Evolutionary conservation across 2,113 vertebrate species (phyloP).

Genomic region (Leptosomus discolor): DNA sequence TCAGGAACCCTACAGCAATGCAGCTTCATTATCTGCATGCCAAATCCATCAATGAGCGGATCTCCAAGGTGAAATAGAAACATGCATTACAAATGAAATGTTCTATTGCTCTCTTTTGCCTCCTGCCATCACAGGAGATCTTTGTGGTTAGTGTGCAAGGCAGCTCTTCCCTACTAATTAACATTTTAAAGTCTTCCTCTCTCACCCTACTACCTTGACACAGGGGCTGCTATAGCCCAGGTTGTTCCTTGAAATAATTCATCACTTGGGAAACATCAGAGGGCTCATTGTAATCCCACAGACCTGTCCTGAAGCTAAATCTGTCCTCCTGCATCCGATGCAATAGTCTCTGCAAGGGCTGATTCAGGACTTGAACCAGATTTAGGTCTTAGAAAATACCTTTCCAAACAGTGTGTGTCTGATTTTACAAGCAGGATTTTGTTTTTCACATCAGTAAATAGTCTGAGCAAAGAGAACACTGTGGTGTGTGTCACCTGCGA

Average conservation of each 20-base stretch:
- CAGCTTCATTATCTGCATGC: conserved; percentile 21
- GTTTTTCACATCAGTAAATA: not conserved
- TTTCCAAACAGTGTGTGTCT: not conserved
- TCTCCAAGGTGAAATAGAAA: conserved; percentile 61
- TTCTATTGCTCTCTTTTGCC: conserved; percentile 35
- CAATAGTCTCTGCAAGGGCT: not conserved
- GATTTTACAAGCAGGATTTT: not conserved
- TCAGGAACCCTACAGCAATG: conserved; percentile 23
- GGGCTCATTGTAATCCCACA: not conserved
- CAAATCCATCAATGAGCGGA: conserved; percentile 31
- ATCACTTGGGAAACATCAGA: not conserved
- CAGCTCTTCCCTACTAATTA: conserved; percentile 52
- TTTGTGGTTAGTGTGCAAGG: conserved; percentile 11
- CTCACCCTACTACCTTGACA: not conserved
- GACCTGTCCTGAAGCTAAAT: not conserved
- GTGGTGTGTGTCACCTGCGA: not conserved
- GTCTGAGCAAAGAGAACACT: not conserved
- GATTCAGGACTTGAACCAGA: not conserved
- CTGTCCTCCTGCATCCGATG: not conserved
- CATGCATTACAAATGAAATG: conserved; percentile 58
- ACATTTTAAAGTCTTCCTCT: conserved; percentile 53
- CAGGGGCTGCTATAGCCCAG: not conserved
- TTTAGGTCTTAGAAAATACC: not conserved
- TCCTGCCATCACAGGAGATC: conserved; percentile 46
- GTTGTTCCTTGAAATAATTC: conserved; percentile 34